Evolutionary conservation across 2,113 vertebrate species (phyloP), one percentile per base, ranked within the genome.

Genomic region (Microcebus tavaratra): DNA sequence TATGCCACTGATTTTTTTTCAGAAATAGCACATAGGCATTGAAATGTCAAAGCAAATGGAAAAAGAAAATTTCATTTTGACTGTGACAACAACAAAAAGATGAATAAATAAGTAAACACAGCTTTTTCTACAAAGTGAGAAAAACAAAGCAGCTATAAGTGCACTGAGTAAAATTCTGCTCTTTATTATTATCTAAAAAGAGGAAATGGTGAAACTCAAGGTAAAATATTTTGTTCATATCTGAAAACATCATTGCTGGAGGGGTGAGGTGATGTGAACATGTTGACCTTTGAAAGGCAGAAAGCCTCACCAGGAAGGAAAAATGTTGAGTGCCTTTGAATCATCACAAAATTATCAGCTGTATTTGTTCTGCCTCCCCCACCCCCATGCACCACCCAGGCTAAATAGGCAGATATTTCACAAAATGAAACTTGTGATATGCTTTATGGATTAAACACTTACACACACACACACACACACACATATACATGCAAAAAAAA

Each of bases 21-120:
- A 34, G 27, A 88, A 85, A 73, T 20, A 90, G 50, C 78, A 94
- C 2, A 1, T 80, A 53, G 7, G 27, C 55, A 79, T 27, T 73
- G 36, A 86, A 96, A 93, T 89, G 78, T 76, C 93, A 88, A 89
- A 93, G 76, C 48, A 94, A 85, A 96, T 88, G 59, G 39, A 85
- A 95, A 68, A 93, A 72, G 31, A 27, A 78, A 95, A 82, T 88
- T 94, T 82, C 39, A 81, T 72, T 93, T 94, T 83, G 55, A 90
- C 72, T 55, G 29, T 91, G 31, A 78, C 36, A 92, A 61, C 61
- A 93, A 70, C 29, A 36, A 88, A 72, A 68, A 57, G 4, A 73
- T 31, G 14, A 78, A 81, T 57, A 95, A 96, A 85, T 57, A 95
- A 96, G 72, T 73, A 94, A 72, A 55, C 12, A 42, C 18, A 42